A percentile compares a stretch with the other conserved stretches of the same genome.
Evolutionary conservation across 2,113 vertebrate species (phyloP).

Genomic region (Pogonocichla stellata): DNA sequence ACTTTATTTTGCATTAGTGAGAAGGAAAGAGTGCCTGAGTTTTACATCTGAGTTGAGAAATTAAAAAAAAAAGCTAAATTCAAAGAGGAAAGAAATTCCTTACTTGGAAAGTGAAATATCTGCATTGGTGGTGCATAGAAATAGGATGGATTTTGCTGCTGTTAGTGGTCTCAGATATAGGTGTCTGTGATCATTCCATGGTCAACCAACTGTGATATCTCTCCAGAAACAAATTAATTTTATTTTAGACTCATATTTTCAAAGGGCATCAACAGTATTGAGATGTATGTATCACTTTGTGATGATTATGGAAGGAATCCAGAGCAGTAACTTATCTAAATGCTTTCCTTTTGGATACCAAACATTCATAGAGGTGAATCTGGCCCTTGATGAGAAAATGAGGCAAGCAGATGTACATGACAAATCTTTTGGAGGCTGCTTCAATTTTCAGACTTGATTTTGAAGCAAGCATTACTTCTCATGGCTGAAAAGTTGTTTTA

Average conservation of each 20-base stretch:
- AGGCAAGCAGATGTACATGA: not conserved
- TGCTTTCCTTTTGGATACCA: not conserved
- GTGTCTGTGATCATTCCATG: not conserved
- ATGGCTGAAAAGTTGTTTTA: not conserved
- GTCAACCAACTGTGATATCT: accelerated
- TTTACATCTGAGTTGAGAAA: not conserved
- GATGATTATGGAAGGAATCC: not conserved
- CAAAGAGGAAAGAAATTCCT: not conserved
- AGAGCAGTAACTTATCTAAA: not conserved
- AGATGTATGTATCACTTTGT: not conserved
- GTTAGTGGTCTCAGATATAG: not conserved
- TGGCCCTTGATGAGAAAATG: not conserved
- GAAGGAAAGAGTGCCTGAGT: not conserved
- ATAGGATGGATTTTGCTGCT: not conserved
- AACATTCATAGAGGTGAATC: not conserved
- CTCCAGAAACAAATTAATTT: not conserved
- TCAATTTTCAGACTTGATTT: not conserved
- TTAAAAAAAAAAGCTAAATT: not conserved
- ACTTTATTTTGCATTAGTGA: not conserved
- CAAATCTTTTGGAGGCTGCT: not conserved
- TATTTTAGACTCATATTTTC: not conserved
- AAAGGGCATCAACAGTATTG: not conserved
- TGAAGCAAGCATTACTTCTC: not conserved
- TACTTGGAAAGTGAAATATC: not conserved
- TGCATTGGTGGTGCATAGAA: not conserved